Evolutionary conservation across 35 echinoderm and acorn worm genomes (phyloP), one percentile per base, ranked within the genome.

Genomic region (Heliocidaris tuberculata): DNA sequence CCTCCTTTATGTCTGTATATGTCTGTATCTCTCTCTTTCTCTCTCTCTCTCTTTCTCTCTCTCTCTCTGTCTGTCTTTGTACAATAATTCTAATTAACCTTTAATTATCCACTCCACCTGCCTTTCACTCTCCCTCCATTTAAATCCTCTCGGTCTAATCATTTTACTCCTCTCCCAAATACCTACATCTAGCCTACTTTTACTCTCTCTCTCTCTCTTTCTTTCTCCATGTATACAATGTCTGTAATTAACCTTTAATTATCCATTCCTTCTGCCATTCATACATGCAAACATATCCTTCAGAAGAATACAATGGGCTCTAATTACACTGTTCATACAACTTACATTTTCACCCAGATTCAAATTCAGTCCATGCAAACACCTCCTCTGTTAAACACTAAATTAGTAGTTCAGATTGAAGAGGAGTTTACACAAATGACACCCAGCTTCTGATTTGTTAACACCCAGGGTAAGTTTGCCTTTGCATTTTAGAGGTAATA

Each of bases 171-270:
- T 52, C 50, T 52, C 7, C 50, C 50, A 52, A 0, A 52, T 52
- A 10, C 50, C 50, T 8, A 52, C 50, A 52, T 52, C 50, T 52
- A 52, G 50, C 50, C 50, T 52, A 52, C 2, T 52, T 52, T 13
- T 52, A 52, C 12, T 52, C 50, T 52, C 8, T 52, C 65, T 78
- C 21, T n/a, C 19, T 24, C 19, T 27, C 65, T 78, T 5, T 78
- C 65, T 78, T 2, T 78, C 24, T n/a, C 65, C 10, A 15, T 78
- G 65, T 78, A 78, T n/a, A n/a, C 65, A 78, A 78, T 8, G 27
- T 78, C 65, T n/a, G 65, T 19, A 78, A 78, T 78, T 78, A 78
- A 78, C 65, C 15, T 78, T 78, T 78, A 78, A 78, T 78, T 78
- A 78, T 7, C 65, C 65, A 78, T 78, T 78, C 21, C 65, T 78